These are phyloP conservation scores for Channa argus DNA, from an alignment of 2,113 vertebrate species.

Conservation along the genomic window DNA sequence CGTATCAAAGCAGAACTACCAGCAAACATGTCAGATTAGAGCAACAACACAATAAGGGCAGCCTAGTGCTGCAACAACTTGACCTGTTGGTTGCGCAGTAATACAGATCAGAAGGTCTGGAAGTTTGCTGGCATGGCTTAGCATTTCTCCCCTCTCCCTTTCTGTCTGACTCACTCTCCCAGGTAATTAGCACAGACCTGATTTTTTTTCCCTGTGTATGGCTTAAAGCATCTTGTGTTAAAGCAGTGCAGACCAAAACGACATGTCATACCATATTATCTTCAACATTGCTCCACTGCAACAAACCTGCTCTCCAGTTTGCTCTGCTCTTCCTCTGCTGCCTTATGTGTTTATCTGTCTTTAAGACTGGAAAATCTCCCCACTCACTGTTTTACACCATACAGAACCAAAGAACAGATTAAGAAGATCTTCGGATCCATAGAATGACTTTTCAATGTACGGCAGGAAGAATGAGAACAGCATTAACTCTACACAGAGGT, in stretches of 20 bases:
- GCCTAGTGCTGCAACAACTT: slow-evolving; percentile 12
- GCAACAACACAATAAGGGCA: slow-evolving; percentile 47
- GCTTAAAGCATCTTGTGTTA: slow-evolving; percentile 68
- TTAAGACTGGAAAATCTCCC: slow-evolving; percentile 64
- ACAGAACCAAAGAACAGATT: slow-evolving; percentile 57
- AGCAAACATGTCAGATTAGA: slow-evolving; percentile 53
- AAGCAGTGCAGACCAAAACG: slow-evolving; percentile 76
- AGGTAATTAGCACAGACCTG: slow-evolving; percentile 73
- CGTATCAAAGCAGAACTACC: slow-evolving; percentile 55
- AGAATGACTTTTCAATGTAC: slow-evolving; percentile 59
- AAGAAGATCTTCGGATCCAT: slow-evolving; percentile 69
- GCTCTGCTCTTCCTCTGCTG: slow-evolving; percentile 59
- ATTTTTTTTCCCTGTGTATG: slow-evolving; percentile 64
- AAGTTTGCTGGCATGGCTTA: slow-evolving; percentile 60
- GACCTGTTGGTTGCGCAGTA: slow-evolving; percentile 18
- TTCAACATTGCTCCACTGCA: slow-evolving; percentile 59
- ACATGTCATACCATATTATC: slow-evolving; percentile 70
- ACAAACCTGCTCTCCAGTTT: slow-evolving; percentile 51
- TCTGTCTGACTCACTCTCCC: slow-evolving; percentile 39
- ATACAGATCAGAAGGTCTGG: slow-evolving; percentile 62
- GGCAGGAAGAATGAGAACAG: slow-evolving; percentile 50
- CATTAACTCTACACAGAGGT: slow-evolving; percentile 29
- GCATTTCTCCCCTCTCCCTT: slow-evolving; percentile 11
- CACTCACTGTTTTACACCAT: slow-evolving; percentile 55
- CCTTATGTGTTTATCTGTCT: slow-evolving; percentile 74